Evolutionary conservation across 2,888 invertebrate species (phyloP), one percentile per base, ranked within the genome.

Genomic region (Agelastica alni): DNA sequence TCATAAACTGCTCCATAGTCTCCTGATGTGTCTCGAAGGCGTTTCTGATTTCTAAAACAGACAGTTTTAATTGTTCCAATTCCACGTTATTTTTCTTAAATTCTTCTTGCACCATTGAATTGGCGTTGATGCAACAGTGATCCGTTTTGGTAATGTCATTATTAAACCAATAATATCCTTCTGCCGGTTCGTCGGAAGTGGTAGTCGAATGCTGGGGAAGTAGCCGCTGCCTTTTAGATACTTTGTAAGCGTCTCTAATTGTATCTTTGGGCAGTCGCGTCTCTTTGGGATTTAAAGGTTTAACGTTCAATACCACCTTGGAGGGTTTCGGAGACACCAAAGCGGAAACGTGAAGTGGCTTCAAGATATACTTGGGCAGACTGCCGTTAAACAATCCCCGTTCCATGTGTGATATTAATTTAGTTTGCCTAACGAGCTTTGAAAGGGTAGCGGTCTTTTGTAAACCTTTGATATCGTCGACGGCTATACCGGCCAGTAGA

Each of bases 391-490:
- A 91, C 20, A 92, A 73, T 0, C 91, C 91, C 22, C 89, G 77
- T 70, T 92, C 92, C 77, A 92, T 88, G 69, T 91, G 91, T 0
- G 89, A 89, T 57, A 92, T 91, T 7, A 92, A 75, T 75, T 92
- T 91, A 0, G 92, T 92, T 75, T 92, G 91, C 9, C 91, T 80
- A 5, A 92, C 91, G 2, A 92, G 79, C 69, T 91, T 91, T 0
- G 90, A 90, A 1, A 92, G 78, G 0, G 90, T 91, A 0, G 92
- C 92, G 0, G 91, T 91, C 79, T 91, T 91, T 63, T 91, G 87
- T 9, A 92, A 77, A 0, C 91, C 91, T 72, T 91, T 91, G 51
- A 92, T 92, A 69, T 92, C 92, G 67, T 92, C 91, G 2, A 92
- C 92, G 0, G 92, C 92, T 62, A 92, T 92, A 72, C 92, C 92